Base-by-base conservation (phyloP, 2,888 invertebrate species). In the Hoplodrina blanda region DNA sequence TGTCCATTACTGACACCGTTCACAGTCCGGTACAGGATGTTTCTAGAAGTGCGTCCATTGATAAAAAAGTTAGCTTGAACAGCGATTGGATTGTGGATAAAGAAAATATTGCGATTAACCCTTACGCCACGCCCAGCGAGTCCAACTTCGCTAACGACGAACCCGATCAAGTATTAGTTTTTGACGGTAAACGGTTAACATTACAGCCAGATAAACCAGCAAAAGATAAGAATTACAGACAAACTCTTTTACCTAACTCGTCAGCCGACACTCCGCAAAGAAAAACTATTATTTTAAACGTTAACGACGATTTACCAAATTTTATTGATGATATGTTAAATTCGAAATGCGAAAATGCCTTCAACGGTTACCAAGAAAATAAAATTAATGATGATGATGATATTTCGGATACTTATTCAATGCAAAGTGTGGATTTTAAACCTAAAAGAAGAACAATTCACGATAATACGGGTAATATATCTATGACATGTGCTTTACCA, bases 1-100 rank as follows among this genome's bases (percentile, higher is more conserved):
- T 95, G 94, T 95, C 95, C 0, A 93, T 95, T 49, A 95, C 95
- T 1, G 93, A 94, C 41, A 92, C 91, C 0, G 86, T 95, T 19
- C 87, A 82, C 1, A 91, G 89, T 72, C 92, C 93, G 81, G 92
- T 94, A 0, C 90, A 92, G 74, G 89, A 90, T n/a, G 79, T 90
- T 0, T 86, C 89, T 11, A 91, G 87, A 79, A 90, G 72, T 61
- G 72, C 64, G 49, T 84, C 85, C 1, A 60, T 82, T 53, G 85
- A 88, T 20, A 91, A 84, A 19, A 90, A 86, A 69, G 37, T 70
- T 3, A 78, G 56, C 19, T 46, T 74, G 0, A 81, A 83, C 46
- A 83, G 86, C 25, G 91, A 94, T 78, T 94, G 92, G 91, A 83
- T 84, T 2, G 84, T 85, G 1, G 95, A 95, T 78, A 96, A 96